Evolutionary conservation across 2,888 invertebrate genomes (phyloP), one percentile per base, ranked within the genome.

Genomic region (Aphodius sticticus): DNA sequence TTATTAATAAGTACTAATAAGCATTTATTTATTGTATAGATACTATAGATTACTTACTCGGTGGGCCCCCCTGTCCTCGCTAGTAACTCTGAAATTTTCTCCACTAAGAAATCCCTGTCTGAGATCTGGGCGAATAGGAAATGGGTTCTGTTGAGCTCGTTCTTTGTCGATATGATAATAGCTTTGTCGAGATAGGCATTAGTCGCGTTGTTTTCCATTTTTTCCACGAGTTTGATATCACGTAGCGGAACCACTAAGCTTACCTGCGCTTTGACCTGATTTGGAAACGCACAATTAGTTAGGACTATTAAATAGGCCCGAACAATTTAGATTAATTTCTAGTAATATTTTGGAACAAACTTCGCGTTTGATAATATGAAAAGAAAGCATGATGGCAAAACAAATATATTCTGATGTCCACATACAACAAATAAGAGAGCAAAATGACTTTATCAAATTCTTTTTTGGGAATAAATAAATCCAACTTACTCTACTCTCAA

Each of bases 51-150:
- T 26, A 26, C 88, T 85, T 86, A 89, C 89, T 84, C 79, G 77
- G 79, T 69, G 81, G 84, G 81, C 80, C 87, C 83, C 83, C 88
- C 88, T 80, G 92, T 93, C 88, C 94, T 95, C 0, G 96, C 93
- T 3, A 98, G 91, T 16, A 98, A 92, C 87, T 97, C 97, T 0
- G 96, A 96, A 83, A 99, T 94, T 90, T 97, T 98, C 86, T 95
- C 93, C 6, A 98, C 93, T 6, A 99, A 92, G 88, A 98, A 96
- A 86, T 97, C 95, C 81, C 97, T 91, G 86, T 98, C 98, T 35
- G 93, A 92, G 84, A 99, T 95, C 88, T 96, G 95, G 69, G 96
- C 95, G 89, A 98, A 96, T 77, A 97, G 92, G 89, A 97, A 97
- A 86, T 95, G 95, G 38, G 95, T 93, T 90, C 95, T 94, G 81